Evolutionary conservation across 2,797 vertebrate genomes (phyloP), one percentile per base, ranked within the genome.

Genomic region (Dicrostonyx torquatus): DNA sequence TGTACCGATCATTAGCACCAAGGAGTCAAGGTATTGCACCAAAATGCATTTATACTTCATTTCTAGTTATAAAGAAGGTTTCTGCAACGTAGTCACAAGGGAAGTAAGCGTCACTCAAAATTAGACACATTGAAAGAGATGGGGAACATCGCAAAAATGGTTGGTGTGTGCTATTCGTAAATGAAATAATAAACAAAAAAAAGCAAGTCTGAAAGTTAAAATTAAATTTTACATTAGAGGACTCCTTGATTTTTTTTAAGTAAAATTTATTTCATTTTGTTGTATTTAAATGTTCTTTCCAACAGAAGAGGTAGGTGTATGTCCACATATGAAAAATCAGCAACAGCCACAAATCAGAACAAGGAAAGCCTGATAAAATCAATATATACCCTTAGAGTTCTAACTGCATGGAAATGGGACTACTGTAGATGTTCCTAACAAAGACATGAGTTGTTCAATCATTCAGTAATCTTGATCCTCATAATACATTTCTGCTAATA

Each of bases 281-380:
- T 73, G 40, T 43, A 43, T 43, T 73, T 98, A 97, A 96, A 96
- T 98, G 96, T 98, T 98, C 91, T 98, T 98, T 98, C 96, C 98
- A 98, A 98, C 97, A 98, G 97, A 98, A 98, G 98, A 98, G 98
- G 98, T 98, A 98, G 98, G 98, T 98, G 97, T 97, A 98, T 98
- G 98, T 98, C 98, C 97, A 98, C 89, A 97, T 96, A 95, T 89
- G 97, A 97, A 97, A 97, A 98, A 96, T 96, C 88, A 73, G 89
- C 97, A 98, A 98, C 90, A 98, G 98, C 97, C 93, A 97, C 86
- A 97, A 97, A 93, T 98, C 97, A 97, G 98, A 98, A 98, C 93
- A 97, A 98, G 94, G 96, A 96, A 98, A 97, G 95, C 95, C 97
- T 98, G 97, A 98, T 95, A 98, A 98, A 95, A 89, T 97, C 97